Conservation (phyloP, 1,140 invertebrate genomes). For the Heterodera carotae region DNA sequence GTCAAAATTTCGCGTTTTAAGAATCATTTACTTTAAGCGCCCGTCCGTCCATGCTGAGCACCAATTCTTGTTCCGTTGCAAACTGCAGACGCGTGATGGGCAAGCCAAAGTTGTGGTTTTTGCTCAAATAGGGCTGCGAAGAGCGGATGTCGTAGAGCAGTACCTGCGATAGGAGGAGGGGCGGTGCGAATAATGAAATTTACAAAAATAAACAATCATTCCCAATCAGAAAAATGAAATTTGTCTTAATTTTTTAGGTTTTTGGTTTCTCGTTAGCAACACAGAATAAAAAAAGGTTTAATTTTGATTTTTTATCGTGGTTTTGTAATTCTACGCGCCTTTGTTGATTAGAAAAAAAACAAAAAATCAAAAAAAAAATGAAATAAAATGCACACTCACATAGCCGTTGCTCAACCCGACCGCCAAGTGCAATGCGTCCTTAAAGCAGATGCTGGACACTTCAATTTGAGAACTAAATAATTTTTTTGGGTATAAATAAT, state of each 20-base stretch:
- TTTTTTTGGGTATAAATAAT: too few species aligned
- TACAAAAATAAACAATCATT: constrained; percentile 3
- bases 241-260: too few species aligned
- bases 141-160: constrained; percentile 91
- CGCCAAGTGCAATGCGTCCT: constrained; percentile 79
- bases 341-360: too few species aligned
- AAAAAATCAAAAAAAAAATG: too few species aligned
- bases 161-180: constrained; percentile 67
- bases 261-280: too few species aligned
- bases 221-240: constrained; percentile 16
- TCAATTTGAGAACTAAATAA: constrained; percentile 63
- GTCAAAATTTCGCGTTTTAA: not conserved
- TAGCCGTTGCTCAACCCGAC: constrained; percentile 91
- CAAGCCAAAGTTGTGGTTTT: constrained; percentile 91
- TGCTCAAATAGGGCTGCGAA: constrained; percentile 81
- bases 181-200: not conserved
- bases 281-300: too few species aligned
- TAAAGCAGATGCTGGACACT: constrained; percentile 70
- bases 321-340: too few species aligned
- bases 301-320: too few species aligned
- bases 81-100: constrained; percentile 89
- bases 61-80: constrained; percentile 73
- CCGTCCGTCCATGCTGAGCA: constrained; percentile 87
- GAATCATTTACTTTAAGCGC: constrained; percentile 74
- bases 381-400: too few species aligned